A percentile compares a stretch with the other conserved stretches of the same genome.
Conservation (phyloP, 2,888 invertebrate genomes). For the Noctuana brunneofusca region DNA sequence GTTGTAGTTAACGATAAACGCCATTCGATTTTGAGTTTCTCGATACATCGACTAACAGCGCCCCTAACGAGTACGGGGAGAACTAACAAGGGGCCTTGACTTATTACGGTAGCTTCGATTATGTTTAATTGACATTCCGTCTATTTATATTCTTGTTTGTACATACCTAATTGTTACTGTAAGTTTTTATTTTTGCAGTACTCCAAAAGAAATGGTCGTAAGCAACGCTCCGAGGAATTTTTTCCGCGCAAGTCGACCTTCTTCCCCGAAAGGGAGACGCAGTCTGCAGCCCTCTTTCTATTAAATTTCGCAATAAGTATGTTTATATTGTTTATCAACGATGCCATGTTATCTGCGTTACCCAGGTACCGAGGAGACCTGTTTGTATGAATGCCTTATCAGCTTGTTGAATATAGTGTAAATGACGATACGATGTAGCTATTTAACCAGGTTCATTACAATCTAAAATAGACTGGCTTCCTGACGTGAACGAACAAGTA, state of each 20-base stretch:
- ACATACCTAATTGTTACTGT: no score
- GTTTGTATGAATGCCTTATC: not conserved
- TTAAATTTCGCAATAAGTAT: conserved; percentile 33
- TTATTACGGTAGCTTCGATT: no score
- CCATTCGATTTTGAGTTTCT: no score
- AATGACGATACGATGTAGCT: no score
- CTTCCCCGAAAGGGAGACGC: conserved; percentile 57
- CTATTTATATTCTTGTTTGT: no score
- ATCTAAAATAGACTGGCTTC: no score
- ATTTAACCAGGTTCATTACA: not conserved
- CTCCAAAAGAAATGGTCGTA: not conserved
- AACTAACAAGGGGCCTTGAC: no score
- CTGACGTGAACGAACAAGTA: not conserved
- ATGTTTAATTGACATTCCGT: no score
- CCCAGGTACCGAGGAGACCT: not conserved
- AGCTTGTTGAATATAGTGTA: no score
- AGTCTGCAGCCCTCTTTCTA: conserved; percentile 46
- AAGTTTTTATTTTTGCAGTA: not conserved
- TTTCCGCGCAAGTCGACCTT: conserved; percentile 47
- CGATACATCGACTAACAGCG: no score
- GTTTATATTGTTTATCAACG: conserved; percentile 3
- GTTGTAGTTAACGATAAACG: no score
- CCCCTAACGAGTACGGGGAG: no score
- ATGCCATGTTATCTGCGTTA: not conserved
- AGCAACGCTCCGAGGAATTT: conserved; percentile 39